phyloP scores from a whole-genome alignment of 2,113 vertebrate species.

The Ciconia maguari region DNA sequence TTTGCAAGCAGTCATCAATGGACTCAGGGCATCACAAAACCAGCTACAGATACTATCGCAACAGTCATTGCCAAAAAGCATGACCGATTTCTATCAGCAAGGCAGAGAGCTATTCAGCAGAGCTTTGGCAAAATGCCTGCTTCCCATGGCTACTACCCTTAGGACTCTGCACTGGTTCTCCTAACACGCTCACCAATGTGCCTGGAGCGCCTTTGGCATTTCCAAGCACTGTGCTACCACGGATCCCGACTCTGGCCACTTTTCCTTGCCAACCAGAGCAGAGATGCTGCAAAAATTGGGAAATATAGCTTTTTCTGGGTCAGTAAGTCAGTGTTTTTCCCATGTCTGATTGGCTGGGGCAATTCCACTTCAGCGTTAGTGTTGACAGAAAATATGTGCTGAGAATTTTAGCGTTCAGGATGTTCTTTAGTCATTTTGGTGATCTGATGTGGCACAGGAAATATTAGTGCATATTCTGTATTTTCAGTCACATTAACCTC shows the following conservation, averaged over 20 bases:
- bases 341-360: slow-evolving; percentile 21
- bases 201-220: not conserved
- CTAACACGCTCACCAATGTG: not conserved
- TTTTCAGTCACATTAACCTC: slow-evolving; percentile 66
- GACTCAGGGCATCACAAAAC: not conserved
- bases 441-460: slow-evolving; percentile 66
- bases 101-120: not conserved
- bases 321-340: slow-evolving; percentile 47
- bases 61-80: slow-evolving; percentile 16
- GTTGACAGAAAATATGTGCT: slow-evolving; percentile 53
- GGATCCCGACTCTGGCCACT: not conserved
- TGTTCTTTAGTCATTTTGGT: slow-evolving; percentile 56
- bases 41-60: not conserved
- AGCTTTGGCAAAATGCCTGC: slow-evolving; percentile 20
- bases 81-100: slow-evolving; percentile 19
- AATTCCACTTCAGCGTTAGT: slow-evolving; percentile 36
- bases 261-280: not conserved
- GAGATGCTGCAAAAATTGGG: not conserved
- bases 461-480: slow-evolving; percentile 61
- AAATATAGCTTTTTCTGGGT: slow-evolving; percentile 50
- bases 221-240: not conserved
- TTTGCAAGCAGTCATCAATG: not conserved
- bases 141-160: slow-evolving; percentile 28
- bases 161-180: not conserved
- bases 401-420: slow-evolving; percentile 12